A percentile compares a stretch with the other conserved stretches of the same genome.
Evolutionary conservation across 1,140 invertebrate genomes (phyloP).

Genomic region (Cydia amplana): DNA sequence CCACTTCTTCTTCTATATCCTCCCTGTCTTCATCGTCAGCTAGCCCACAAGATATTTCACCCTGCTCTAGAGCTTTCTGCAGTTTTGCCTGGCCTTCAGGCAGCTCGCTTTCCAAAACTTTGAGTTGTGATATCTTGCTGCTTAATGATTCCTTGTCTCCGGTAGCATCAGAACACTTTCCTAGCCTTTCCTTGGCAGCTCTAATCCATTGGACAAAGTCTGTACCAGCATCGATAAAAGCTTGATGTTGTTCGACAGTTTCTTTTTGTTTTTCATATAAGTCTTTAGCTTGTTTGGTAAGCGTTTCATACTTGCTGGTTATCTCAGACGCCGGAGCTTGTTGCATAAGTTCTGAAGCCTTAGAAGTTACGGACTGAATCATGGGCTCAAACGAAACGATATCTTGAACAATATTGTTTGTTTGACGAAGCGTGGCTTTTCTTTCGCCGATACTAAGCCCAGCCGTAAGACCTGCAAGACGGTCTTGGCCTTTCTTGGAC

Average conservation of each 20-base stretch:
- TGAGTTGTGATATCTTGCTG: constrained; percentile 91
- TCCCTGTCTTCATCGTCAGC: constrained; percentile 93
- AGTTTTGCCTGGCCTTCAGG: constrained; percentile 90
- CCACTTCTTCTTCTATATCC: constrained; percentile 95
- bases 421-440: constrained; percentile 93
- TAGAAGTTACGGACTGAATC: constrained; percentile 95
- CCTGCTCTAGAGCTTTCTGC: constrained; percentile 89
- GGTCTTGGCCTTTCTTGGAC: constrained; percentile 85
- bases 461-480: constrained; percentile 85
- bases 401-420: constrained; percentile 95
- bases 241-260: constrained; percentile 93
- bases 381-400: constrained; percentile 97
- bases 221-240: constrained; percentile 93
- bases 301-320: constrained; percentile 92
- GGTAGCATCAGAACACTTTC: constrained; percentile 95
- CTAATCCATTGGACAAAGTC: constrained; percentile 96
- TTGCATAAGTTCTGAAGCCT: constrained; percentile 93
- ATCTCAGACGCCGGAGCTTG: constrained; percentile 93
- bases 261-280: constrained; percentile 94
- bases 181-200: constrained; percentile 92
- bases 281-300: constrained; percentile 93
- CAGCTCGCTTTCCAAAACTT: constrained; percentile 89
- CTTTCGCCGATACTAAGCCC: constrained; percentile 89
- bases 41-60: constrained; percentile 89
- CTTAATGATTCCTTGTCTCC: constrained; percentile 95